Base-by-base conservation (phyloP, 2,797 vertebrate species). In the Acomys russatus region DNA sequence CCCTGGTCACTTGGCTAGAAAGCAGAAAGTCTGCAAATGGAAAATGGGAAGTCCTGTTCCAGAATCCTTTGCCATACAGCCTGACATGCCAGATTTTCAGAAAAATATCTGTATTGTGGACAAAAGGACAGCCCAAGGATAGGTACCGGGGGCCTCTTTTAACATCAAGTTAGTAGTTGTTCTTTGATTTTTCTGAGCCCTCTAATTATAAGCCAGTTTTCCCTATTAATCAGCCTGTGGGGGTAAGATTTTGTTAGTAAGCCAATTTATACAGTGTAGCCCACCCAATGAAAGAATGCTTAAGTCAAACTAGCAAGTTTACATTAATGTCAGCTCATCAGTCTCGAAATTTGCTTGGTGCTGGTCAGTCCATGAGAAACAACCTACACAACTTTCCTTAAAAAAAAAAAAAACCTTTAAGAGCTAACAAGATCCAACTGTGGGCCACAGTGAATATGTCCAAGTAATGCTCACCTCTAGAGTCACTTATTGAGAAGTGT, bases 221-320 rank as follows among this genome's bases (percentile, higher is more conserved):
- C 68, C 51, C 61, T 49, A 8, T 12, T 70, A 68, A 90, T 96
- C 18, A 92, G 11, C 33, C 14, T 51, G 17, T 6, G 6, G 70
- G n/a, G 33, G 3, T 28, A 44, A 82, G 70, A 61, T 14, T 70
- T 84, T 3, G 8, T 77, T 51, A 85, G 6, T 28, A 82, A 56
- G n/a, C 9, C 70, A 90, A 30, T 79, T 86, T 66, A 35, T 70
- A 56, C 0, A 6, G 14, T 56, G 9, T 51, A 61, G 15, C 71
- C 83, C 9, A 95, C 35, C 84, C 22, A 63, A 92, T 63, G 1
- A 30, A 76, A 91, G 54, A 71, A n/a, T 44, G 84, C 8, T 80
- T 18, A 2, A 56, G 76, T 61, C 18, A 71, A 95, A 92, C 64
- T n/a, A 88, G 88, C 22, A 86, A 91, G 82, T 78, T 90, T 54